Base-by-base conservation (phyloP, 1,140 invertebrate genomes). In the Pseudomyrmex dendroicus region DNA sequence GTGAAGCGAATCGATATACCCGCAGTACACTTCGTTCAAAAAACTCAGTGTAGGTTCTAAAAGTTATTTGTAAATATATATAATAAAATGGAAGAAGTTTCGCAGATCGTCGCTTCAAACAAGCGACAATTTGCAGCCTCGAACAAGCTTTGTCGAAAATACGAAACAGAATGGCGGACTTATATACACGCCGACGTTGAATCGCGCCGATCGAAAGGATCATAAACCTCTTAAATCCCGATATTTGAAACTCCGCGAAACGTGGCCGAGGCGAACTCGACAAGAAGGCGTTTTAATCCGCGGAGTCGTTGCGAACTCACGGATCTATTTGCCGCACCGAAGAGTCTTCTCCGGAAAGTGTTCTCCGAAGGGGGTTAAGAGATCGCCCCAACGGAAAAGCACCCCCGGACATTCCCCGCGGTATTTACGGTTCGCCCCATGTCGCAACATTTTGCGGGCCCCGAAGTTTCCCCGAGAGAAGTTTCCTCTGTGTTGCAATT, bases 171-270 rank as follows among this genome's bases (percentile, higher is more conserved):
- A 85, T 68, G 5, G 35, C 35, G 35, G 35, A 0, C 7, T 35
- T 35, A 35, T 56, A 73, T 44, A 67, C 10, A 63, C 20, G 35
- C 9, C 59, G 61, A 59, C 54, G 61, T 2, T 44, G 22, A 85
- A 67, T 56, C 20, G 50, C 54, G 66, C 35, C 35, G 25, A 50
- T 62, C 48, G 54, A 67, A 84, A 86, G 61, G 61, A 73, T 80
- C 83, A 20, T 63, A 64, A 73, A 84, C 17, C 50, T 57, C 35
- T 35, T 5, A 35, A 35, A 5, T 35, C 35, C 35, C 82, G n/a
- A 80, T 86, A 67, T 77, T 84, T 73, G 82, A 86, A 80, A 86
- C 66, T 83, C 72, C 25, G 57, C 61, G 52, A 80, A 57, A 85
- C 35, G 66, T 64, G 70, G 52, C 15, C 59, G 59, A 17, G 3